phyloP scores from a whole-genome alignment of 1,140 invertebrate genomes.

The Stenopsyche tienmushanensis region DNA sequence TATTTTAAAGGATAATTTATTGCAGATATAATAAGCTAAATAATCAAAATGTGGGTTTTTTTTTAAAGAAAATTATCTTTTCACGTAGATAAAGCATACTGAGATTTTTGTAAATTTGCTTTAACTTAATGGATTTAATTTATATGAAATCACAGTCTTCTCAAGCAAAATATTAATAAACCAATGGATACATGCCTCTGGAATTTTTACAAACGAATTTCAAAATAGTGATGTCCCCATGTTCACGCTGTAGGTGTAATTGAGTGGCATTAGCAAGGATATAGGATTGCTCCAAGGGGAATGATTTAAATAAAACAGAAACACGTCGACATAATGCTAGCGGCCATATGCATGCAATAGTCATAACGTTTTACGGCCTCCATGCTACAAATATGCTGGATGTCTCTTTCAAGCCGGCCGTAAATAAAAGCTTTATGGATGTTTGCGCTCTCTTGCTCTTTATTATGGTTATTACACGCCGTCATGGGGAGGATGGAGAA shows the following conservation, averaged over 20 bases:
- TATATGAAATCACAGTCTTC: no score
- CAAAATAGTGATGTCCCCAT: no score
- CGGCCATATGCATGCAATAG: slow-evolving; percentile 36
- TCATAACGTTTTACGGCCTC: slow-evolving; percentile 39
- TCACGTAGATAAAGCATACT: no score
- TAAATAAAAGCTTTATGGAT: slow-evolving; percentile 41
- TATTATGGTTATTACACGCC: slow-evolving; percentile 40
- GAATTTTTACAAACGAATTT: no score
- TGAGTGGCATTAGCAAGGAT: slow-evolving; percentile 7
- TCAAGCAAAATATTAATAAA: no score
- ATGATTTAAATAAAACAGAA: slow-evolving; percentile 39
- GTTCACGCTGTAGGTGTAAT: slow-evolving; percentile 25
- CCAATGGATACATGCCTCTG: no score
- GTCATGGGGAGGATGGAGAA: neutral
- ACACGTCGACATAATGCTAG: slow-evolving; percentile 28
- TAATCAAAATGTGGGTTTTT: no score
- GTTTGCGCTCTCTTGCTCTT: slow-evolving; percentile 41
- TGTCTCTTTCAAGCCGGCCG: slow-evolving; percentile 37
- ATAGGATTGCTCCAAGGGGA: slow-evolving; percentile 20
- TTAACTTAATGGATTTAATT: no score
- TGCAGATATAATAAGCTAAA: no score
- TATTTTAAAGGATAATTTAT: no score
- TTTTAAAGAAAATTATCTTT: no score
- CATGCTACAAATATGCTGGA: slow-evolving; percentile 29
- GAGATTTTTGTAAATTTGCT: no score